phyloP scores from a whole-genome alignment of 2,113 vertebrate genomes.

The Pipa parva region DNA sequence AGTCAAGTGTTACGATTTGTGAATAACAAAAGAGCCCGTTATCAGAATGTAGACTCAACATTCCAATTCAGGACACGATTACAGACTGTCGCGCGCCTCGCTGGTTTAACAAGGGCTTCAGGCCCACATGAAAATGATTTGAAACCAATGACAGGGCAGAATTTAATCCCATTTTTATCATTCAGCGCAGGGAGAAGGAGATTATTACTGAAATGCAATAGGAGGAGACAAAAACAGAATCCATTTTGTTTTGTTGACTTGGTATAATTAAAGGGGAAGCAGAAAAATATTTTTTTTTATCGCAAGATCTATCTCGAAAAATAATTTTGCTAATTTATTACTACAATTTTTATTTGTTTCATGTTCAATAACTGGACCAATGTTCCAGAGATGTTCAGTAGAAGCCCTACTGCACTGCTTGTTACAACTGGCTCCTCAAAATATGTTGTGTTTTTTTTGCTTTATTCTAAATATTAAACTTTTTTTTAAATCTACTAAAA shows the following conservation, averaged over 20 bases:
- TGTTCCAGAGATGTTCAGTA: no score
- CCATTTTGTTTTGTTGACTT: conserved; percentile 34
- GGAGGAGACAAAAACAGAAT: conserved; percentile 35
- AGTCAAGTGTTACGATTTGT: conserved; percentile 45
- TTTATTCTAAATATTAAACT: no score
- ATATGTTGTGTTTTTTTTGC: no score
- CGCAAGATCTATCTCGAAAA: no score
- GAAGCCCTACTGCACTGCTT: no score
- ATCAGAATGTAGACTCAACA: conserved; percentile 19
- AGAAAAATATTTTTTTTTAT: no score
- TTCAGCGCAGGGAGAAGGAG: conserved; percentile 38
- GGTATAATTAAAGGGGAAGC: no score
- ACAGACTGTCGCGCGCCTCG: conserved; percentile 41
- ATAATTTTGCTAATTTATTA: no score
- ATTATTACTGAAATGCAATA: conserved; percentile 39
- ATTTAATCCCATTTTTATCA: conserved; percentile 43
- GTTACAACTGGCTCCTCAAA: no score
- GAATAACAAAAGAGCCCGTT: conserved; percentile 48
- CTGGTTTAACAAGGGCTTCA: conserved; percentile 45
- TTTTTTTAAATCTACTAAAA: no score
- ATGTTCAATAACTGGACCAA: no score
- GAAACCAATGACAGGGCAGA: conserved; percentile 42
- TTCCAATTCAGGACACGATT: conserved; percentile 41
- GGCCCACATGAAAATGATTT: conserved; percentile 51
- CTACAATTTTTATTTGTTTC: no score